Base-by-base conservation (phyloP, 2,113 vertebrate genomes). In the Haliaeetus leucogaster region DNA sequence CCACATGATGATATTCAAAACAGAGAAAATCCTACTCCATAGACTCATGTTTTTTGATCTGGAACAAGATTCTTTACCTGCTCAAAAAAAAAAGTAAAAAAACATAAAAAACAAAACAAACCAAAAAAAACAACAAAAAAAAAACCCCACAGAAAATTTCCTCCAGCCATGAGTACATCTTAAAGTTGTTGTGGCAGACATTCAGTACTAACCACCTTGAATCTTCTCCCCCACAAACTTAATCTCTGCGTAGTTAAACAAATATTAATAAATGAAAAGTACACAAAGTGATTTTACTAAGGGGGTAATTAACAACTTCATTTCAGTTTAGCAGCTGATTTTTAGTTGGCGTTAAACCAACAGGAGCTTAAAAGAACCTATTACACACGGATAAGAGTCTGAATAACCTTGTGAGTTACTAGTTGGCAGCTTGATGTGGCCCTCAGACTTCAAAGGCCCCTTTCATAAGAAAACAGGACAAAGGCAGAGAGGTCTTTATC, bases 291-390 rank as follows among this genome's bases (percentile, higher is more conserved):
- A 72, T 90, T 96, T 89, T 80, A 65, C 74, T 82, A 76, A 65
- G 43, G 23, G 38, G 4, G 17, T 85, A 96, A 95, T 94, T 93
- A 93, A 88, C 50, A 86, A 80, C 82, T 93, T 92, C 73, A 82
- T 83, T 92, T 88, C 76, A 79, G 77, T 91, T 95, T 48, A 95
- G 89, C 83, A 92, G 86, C 80, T 89, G 91, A 86, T 96, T 97
- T 93, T 92, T 43, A 76, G 68, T 25, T 97, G 94, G 91, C 65
- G 0, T 82, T 89, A 82, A 91, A 72, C 87, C 84, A 96, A 82
- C 36, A 91, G 56, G 29, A 91, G 84, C 45, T 95, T 85, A 67
- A 94, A 95, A 96, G 94, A 91, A 65, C 32, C 36, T 56, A 87
- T 53, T 95, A 86, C 58, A 70, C 34, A 63, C 0, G 4, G 72